Percentiles rank a stretch among this genome's conserved stretches.
phyloP scores from a whole-genome alignment of 1,140 invertebrate species.

The Leptestheria dahalacensis region DNA sequence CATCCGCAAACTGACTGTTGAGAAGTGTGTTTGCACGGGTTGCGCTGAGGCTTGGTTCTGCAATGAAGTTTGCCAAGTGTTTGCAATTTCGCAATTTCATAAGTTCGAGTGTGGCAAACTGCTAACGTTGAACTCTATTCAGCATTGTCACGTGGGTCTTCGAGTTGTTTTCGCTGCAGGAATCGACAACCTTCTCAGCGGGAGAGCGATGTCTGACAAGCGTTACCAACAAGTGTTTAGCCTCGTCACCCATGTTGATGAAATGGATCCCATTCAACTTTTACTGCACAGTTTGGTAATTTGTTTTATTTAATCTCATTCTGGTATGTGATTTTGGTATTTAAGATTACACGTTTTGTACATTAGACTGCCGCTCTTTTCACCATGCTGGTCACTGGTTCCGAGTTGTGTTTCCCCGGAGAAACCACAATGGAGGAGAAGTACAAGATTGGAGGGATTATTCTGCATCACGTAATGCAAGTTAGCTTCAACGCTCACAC shows the following conservation, averaged over 20 bases:
- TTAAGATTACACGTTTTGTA: too few species aligned
- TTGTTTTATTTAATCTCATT: too few species aligned
- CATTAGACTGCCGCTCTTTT: conserved; percentile 43
- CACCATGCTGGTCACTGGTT: conserved; percentile 34
- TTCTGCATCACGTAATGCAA: conserved; percentile 56
- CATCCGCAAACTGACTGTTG: conserved; percentile 39
- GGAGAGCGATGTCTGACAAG: conserved; percentile 14
- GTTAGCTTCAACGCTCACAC: conserved; percentile 64
- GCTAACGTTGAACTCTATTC: conserved; percentile 44
- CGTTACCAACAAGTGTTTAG: conserved; percentile 37
- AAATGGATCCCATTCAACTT: conserved; percentile 40
- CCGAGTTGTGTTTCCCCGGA: conserved; percentile 34
- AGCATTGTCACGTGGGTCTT: conserved; percentile 57
- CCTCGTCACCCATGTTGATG: conserved; percentile 34
- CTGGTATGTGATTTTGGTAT: too few species aligned
- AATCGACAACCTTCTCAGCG: conserved; percentile 15
- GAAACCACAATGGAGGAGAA: conserved; percentile 6
- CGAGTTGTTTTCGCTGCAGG: conserved; percentile 38
- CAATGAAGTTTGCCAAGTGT: conserved; percentile 38
- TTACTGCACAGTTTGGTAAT: conserved; percentile 48
- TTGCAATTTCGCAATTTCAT: conserved; percentile 47
- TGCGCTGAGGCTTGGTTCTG: conserved; percentile 53
- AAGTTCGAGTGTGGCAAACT: conserved; percentile 54
- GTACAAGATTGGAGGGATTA: conserved; percentile 37
- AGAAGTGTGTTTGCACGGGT: conserved; percentile 36